Percentiles rank a stretch among this genome's conserved stretches.
phyloP scores from a whole-genome alignment of 2,113 vertebrate species.

The Arothron firmamentum region DNA sequence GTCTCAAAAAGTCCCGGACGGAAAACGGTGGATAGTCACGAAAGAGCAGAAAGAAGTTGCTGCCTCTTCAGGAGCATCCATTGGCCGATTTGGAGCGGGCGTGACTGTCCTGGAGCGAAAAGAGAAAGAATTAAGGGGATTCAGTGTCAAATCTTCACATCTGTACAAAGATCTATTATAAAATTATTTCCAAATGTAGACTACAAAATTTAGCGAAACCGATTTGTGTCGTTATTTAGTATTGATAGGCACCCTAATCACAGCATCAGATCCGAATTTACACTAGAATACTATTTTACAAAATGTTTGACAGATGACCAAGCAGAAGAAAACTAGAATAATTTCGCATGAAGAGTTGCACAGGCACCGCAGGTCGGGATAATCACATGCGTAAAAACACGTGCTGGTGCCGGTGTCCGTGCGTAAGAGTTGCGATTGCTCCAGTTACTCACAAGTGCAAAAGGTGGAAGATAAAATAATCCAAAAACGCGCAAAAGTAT shows the following conservation, averaged over 20 bases:
- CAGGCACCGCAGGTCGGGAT: slow-evolving; percentile 1
- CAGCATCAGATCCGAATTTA: too few relatives aligned
- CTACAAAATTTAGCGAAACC: too few relatives aligned
- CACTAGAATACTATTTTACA: too few relatives aligned
- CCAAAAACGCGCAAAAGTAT: too few relatives aligned
- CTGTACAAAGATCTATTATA: too few relatives aligned
- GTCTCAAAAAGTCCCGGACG: slow-evolving; percentile 36
- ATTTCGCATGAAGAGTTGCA: not conserved
- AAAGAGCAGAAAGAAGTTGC: slow-evolving; percentile 15
- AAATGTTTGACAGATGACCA: too few relatives aligned
- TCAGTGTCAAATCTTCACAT: slow-evolving; percentile 3
- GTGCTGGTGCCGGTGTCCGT: slow-evolving; percentile 48
- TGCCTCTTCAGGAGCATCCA: slow-evolving; percentile 61
- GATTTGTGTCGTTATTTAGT: too few relatives aligned
- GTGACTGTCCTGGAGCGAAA: slow-evolving; percentile 51
- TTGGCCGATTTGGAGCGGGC: slow-evolving; percentile 25
- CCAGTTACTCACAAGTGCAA: slow-evolving; percentile 3
- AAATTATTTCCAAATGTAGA: too few relatives aligned
- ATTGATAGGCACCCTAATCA: too few relatives aligned
- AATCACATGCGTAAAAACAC: slow-evolving; percentile 64
- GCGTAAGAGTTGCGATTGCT: slow-evolving; percentile 35
- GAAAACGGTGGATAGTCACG: slow-evolving; percentile 8
- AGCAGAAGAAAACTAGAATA: not conserved
- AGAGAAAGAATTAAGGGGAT: slow-evolving; percentile 16
- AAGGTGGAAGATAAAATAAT: not conserved